These are phyloP conservation scores for Drosophila ustulata DNA, from an alignment of 2,888 invertebrate species.

Conservation along the genomic window DNA sequence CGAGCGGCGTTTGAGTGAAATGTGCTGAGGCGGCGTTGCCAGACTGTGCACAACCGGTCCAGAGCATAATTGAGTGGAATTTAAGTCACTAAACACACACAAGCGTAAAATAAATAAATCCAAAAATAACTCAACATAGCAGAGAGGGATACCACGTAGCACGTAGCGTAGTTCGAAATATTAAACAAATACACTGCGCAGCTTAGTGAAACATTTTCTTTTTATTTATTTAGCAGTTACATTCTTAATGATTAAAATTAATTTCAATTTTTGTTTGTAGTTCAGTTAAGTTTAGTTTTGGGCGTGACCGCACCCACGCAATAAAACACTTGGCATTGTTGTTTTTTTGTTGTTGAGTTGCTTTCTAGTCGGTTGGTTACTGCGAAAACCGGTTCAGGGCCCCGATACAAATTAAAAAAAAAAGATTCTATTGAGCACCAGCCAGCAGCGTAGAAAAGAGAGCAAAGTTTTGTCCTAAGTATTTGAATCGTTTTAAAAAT, in stretches of 20 bases:
- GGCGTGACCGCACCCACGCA: constrained; percentile 47
- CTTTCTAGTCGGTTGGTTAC: constrained; percentile 14
- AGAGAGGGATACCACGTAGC: neutral
- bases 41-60: constrained; percentile 21
- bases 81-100: constrained; percentile 25
- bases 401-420: constrained; percentile 11
- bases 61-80: constrained; percentile 29
- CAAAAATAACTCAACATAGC: constrained; percentile 61
- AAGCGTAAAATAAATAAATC: constrained; percentile 23
- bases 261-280: constrained; percentile 12
- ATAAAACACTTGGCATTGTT: constrained; percentile 8
- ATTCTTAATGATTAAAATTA: constrained; percentile 52
- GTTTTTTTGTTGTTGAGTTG: constrained; percentile 17
- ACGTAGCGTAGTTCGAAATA: neutral
- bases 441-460: constrained; percentile 9
- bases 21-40: constrained; percentile 33
- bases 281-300: constrained; percentile 9
- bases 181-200: neutral
- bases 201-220: constrained; percentile 59
- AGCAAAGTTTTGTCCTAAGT: constrained; percentile 13
- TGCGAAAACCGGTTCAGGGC: constrained; percentile 52
- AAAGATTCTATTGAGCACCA: constrained; percentile 41
- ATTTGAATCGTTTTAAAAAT: constrained; percentile 51
- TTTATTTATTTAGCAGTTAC: constrained; percentile 62
- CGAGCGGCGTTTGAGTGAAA: constrained; percentile 31